Evolutionary conservation across 2,888 invertebrate species (phyloP), one percentile per base, ranked within the genome.

Genomic region (Pyrochroa serraticornis): DNA sequence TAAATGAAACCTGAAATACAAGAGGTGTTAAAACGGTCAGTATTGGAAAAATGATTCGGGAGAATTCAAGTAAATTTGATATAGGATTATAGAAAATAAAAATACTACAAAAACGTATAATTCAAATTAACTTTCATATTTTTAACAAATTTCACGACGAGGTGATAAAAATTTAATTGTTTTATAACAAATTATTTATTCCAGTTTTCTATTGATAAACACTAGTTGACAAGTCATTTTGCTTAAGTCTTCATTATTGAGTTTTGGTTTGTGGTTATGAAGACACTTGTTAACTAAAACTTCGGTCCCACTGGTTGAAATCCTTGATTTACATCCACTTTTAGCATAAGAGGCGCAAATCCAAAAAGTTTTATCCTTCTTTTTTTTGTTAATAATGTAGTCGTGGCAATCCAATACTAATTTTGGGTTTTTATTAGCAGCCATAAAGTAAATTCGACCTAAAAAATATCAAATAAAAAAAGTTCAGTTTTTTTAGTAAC

Each of bases 321-420:
- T 13, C 10, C 67, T 66, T 1, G 70, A 67, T 56, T 70, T 71
- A 52, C 72, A 73, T 43, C 70, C 60, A 35, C 71, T 69, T 14
- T 64, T 50, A 31, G 69, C 68, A 44, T 73, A 73, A 12, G 66
- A 63, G 8, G 65, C 66, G 49, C 72, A 72, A 43, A 64, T 70
- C 72, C 72, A 73, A 1, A 71, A 58, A 0, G 71, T 73, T 56
- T 68, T 71, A 32, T 68, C 65, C 2, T 54, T 9, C 22, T 71
- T 69, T 43, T 70, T 71, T 38, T 67, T 52, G 51, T 68, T 67
- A 14, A 71, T 68, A 9, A 69, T 51, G 35, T 70, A 72, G 45
- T 68, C 64, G 56, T 71, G 57, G 34, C 65, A 60, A 54, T 72
- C 68, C 8, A 73, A 59, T 6, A 73, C 67, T 10, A 73, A 67